Conservation (phyloP, 2,797 vertebrate species). For the Hippopotamyrus pictus region DNA sequence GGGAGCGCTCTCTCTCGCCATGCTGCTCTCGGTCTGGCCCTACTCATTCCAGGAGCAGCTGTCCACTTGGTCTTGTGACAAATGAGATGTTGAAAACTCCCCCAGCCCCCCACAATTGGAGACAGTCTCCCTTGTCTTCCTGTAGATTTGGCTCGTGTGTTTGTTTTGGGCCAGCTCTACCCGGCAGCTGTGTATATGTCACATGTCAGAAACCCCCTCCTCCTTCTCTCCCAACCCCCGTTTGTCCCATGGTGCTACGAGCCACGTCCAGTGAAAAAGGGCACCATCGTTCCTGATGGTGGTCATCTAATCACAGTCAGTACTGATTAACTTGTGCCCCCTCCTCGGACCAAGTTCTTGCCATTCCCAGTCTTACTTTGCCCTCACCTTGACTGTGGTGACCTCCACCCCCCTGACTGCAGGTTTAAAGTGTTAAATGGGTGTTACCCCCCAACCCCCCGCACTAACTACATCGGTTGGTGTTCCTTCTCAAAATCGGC, state of each 20-base stretch:
- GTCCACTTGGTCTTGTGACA: conserved; percentile 67
- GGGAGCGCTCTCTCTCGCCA: background rate
- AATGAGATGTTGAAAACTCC: conserved; percentile 71
- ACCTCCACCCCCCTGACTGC: background rate
- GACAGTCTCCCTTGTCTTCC: conserved; percentile 63
- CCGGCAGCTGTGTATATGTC: conserved; percentile 49
- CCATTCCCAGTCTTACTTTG: background rate
- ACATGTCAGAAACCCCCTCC: conserved; percentile 33
- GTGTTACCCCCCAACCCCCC: background rate
- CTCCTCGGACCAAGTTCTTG: background rate
- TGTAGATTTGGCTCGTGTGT: conserved; percentile 57
- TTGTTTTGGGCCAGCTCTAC: conserved; percentile 46
- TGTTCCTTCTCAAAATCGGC: background rate
- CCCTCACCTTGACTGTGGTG: background rate
- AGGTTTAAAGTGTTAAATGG: background rate
- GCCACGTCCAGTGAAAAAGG: conserved; percentile 22
- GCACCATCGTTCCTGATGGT: conserved; percentile 41
- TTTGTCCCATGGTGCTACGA: background rate
- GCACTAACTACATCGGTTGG: background rate
- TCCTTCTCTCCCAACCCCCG: background rate
- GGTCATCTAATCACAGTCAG: background rate
- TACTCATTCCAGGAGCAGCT: conserved; percentile 46
- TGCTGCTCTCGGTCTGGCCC: conserved; percentile 14
- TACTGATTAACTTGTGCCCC: background rate
- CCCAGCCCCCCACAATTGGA: conserved; percentile 52